phyloP scores from a whole-genome alignment of 2,888 invertebrate genomes.

The Bimastos eiseni region DNA sequence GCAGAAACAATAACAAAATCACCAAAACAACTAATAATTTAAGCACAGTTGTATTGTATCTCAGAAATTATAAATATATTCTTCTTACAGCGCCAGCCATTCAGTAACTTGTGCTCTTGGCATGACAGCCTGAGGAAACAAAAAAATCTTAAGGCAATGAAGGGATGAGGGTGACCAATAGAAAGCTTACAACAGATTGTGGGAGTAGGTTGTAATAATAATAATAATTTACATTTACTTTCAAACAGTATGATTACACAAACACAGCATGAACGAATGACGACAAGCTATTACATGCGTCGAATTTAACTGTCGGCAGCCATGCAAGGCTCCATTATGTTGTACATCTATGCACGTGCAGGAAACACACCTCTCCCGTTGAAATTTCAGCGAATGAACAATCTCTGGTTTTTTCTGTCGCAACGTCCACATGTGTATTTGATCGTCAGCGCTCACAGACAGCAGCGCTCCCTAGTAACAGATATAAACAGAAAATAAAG shows the following conservation, averaged over 20 bases:
- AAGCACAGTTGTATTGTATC: no score
- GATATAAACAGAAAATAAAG: neutral
- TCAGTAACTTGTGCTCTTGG: neutral
- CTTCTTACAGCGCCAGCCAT: no score
- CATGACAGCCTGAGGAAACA: no score
- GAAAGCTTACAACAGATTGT: no score
- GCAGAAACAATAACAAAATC: neutral
- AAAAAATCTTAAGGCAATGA: neutral
- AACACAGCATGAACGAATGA: no score
- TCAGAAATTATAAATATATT: no score
- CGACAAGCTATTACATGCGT: no score
- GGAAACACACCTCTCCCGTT: slow-evolving; percentile 77
- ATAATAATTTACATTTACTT: no score
- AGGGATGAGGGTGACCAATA: neutral
- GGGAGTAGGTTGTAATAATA: no score
- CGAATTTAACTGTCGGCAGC: no score
- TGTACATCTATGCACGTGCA: neutral
- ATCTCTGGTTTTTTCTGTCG: slow-evolving; percentile 87
- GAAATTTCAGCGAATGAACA: slow-evolving; percentile 94
- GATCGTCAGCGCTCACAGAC: slow-evolving; percentile 93
- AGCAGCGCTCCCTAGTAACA: slow-evolving; percentile 78
- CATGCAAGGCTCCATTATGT: no score
- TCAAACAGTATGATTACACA: no score
- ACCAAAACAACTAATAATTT: neutral
- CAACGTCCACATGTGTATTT: slow-evolving; percentile 95